Evolutionary conservation across 2,888 invertebrate genomes (phyloP).

Genomic region (Callyntrura guangdongensis): DNA sequence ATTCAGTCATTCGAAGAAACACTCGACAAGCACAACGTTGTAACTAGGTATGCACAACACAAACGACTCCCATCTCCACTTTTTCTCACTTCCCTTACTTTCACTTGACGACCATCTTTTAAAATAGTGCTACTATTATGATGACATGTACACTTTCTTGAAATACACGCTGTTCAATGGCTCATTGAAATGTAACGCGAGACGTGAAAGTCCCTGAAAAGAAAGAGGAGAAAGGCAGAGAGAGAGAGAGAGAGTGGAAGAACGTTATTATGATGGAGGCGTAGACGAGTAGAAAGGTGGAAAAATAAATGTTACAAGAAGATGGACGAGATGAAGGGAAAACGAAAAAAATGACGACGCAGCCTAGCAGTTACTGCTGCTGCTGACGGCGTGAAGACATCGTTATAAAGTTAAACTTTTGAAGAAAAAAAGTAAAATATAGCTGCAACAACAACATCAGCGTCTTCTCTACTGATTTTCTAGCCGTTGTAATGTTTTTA

Average conservation of each 20-base stretch:
- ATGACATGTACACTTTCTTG: neutral
- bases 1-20: neutral
- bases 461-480: neutral
- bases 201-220: slow-evolving; percentile 48
- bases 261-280: neutral
- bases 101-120: neutral
- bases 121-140: slow-evolving; percentile 7
- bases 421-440: neutral
- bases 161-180: neutral
- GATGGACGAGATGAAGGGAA: neutral
- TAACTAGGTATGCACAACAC: neutral
- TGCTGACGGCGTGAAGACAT: neutral
- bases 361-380: neutral
- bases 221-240: neutral
- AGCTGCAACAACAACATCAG: neutral
- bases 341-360: neutral
- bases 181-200: slow-evolving; percentile 63
- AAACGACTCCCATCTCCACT: slow-evolving; percentile 18
- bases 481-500: slow-evolving; percentile 10
- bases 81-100: neutral
- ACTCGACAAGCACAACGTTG: slow-evolving; percentile 5
- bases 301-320: too few species aligned
- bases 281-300: neutral
- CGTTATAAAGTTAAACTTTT: neutral
- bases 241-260: too few species aligned